Conservation (phyloP, 2,888 invertebrate genomes). For the Sinhomidia bicolor region DNA sequence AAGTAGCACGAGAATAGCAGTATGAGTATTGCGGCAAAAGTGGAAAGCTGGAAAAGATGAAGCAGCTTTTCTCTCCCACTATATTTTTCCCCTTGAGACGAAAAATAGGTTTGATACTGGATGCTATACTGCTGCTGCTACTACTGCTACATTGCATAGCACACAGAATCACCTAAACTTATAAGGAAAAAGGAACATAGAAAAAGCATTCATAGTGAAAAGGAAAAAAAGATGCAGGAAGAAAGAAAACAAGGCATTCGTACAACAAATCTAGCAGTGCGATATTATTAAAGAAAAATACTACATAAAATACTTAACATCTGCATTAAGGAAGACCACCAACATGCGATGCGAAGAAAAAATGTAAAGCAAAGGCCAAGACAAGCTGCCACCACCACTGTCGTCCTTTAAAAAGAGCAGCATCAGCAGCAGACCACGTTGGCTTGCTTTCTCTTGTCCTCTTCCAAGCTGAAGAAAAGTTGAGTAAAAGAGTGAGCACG, state of each 20-base stretch:
- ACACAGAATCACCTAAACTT: too few species aligned
- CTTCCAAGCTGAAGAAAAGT: too few species aligned
- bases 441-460: neutral
- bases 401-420: too few species aligned
- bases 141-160: too few species aligned
- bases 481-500: too few species aligned
- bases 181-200: slow-evolving; percentile 1
- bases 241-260: slow-evolving; percentile 14
- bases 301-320: slow-evolving; percentile 43
- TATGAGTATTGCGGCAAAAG: slow-evolving; percentile 35
- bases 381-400: neutral
- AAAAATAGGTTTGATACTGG: too few species aligned
- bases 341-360: neutral
- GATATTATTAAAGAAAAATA: neutral
- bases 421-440: slow-evolving; percentile 19
- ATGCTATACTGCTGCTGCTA: too few species aligned
- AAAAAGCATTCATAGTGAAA: neutral
- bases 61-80: neutral
- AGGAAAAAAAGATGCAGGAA: slow-evolving; percentile 20
- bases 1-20: too few species aligned
- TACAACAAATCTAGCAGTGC: neutral
- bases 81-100: slow-evolving; percentile 37
- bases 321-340: slow-evolving; percentile 27
- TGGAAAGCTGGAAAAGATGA: neutral
- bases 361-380: slow-evolving; percentile 7